Conservation (phyloP, 2,113 vertebrate genomes). For the Pomatorhinus ruficollis region DNA sequence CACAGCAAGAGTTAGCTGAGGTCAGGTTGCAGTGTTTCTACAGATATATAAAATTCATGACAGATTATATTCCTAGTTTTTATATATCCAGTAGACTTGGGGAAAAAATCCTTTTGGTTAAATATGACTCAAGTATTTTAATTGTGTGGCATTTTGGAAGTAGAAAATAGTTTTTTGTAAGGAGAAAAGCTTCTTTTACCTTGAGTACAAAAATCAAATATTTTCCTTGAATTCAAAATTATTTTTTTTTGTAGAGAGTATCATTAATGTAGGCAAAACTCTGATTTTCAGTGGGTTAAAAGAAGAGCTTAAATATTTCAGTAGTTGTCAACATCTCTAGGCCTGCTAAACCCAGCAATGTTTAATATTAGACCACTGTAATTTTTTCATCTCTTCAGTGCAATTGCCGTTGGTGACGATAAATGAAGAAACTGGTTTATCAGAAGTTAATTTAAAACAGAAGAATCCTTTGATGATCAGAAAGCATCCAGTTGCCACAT, state of each 20-base stretch:
- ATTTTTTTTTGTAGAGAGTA: background rate
- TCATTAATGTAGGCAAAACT: background rate
- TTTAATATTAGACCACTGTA: background rate
- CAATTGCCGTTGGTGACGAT: constrained; percentile 84
- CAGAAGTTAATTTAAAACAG: constrained; percentile 85
- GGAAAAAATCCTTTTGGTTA: background rate
- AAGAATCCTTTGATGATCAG: constrained; percentile 80
- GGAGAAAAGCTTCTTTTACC: background rate
- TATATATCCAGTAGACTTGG: background rate
- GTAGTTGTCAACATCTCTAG: background rate
- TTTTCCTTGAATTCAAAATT: background rate
- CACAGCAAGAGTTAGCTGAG: background rate
- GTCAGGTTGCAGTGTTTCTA: background rate
- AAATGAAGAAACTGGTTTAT: constrained; percentile 85
- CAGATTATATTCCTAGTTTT: background rate
- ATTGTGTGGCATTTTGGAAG: background rate
- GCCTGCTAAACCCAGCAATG: background rate
- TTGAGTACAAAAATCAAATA: background rate
- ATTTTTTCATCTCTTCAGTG: constrained; percentile 72
- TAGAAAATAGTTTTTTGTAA: background rate
- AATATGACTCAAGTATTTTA: background rate
- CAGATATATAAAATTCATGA: background rate
- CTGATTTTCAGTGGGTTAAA: background rate
- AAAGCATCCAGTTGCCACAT: constrained; percentile 85
- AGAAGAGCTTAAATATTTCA: background rate